Evolutionary conservation across 2,888 invertebrate genomes (phyloP).

Genomic region (Pseudoips prasinana): DNA sequence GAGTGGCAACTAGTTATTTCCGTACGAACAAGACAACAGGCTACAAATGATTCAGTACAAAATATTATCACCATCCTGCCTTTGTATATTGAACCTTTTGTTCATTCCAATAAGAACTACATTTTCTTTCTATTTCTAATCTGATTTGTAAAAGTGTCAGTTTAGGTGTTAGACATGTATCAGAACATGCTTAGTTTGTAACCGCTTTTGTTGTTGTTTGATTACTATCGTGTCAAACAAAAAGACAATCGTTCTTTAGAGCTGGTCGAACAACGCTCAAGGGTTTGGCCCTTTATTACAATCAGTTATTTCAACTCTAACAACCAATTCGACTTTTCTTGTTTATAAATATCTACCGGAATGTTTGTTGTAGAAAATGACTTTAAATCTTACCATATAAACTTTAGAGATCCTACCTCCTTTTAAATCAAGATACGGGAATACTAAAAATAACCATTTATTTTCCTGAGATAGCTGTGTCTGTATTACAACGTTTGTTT

Average conservation of each 20-base stretch:
- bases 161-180: slow-evolving; percentile 28
- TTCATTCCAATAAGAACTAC: slow-evolving; percentile 8
- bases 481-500: too few relatives aligned
- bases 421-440: too few relatives aligned
- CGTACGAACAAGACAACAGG: slow-evolving; percentile 29
- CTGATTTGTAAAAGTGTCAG: slow-evolving; percentile 16
- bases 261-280: slow-evolving; percentile 33
- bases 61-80: background rate
- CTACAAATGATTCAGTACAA: slow-evolving; percentile 22
- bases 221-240: slow-evolving; percentile 41
- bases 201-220: slow-evolving; percentile 35
- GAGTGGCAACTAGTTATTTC: slow-evolving; percentile 16
- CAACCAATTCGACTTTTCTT: slow-evolving; percentile 24
- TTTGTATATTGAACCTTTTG: slow-evolving; percentile 7
- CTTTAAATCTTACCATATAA: background rate
- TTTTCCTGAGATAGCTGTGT: too few relatives aligned
- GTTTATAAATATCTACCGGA: slow-evolving; percentile 21
- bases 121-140: slow-evolving; percentile 2
- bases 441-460: too few relatives aligned
- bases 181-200: slow-evolving; percentile 29
- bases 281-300: slow-evolving; percentile 30
- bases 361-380: slow-evolving; percentile 24
- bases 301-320: slow-evolving; percentile 26
- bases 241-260: slow-evolving; percentile 32
- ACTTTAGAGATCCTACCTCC: too few relatives aligned